Base-by-base conservation (phyloP, 2,797 vertebrate species). In the Heterohyrax brucei region DNA sequence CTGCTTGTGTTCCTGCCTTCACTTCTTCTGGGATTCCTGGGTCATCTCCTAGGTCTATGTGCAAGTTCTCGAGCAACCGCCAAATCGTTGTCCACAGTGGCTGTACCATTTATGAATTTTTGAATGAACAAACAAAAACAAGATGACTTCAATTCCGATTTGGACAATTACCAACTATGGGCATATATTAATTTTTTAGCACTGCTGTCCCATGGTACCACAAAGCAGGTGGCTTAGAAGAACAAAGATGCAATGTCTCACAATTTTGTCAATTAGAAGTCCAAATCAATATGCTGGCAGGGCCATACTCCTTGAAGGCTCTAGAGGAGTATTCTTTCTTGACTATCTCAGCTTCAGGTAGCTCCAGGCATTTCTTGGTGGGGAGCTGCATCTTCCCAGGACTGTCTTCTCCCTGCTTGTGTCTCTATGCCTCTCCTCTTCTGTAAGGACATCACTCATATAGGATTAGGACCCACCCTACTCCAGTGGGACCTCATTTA, bases 91-190 rank as follows among this genome's bases (percentile, higher is more conserved):
- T 33, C n/a, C 68, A 70, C 59, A 14, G 68, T n/a, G 30, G n/a
- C n/a, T 70, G 68, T 70, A 70, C n/a, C 68, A 70, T 70, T 70
- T 33, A 33, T 33, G 16, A 70, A 70, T n/a, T 84, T 94, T 78
- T 30, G 6, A 88, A 59, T 70, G 75, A 85, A 86, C 10, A 91
- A 89, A 88, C 39, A 64, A 64, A 81, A 86, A 82, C 14, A 77
- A 18, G 18, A 76, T 33, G 26, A 66, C 72, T 88, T 83, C 24
- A 88, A 84, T 95, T 94, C n/a, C 56, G 44, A 94, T 73, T 87
- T 90, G 50, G 59, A 48, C 24, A 53, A 88, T 72, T 89, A 62
- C 21, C 61, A 26, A 50, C 14, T 28, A 9, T 28, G 14, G 30
- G 26, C 68, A 30, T 70, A 16, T 70, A 22, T 61, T 21, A 21